Conservation (phyloP, 2,797 vertebrate genomes). For the Aeoliscus strigatus region DNA sequence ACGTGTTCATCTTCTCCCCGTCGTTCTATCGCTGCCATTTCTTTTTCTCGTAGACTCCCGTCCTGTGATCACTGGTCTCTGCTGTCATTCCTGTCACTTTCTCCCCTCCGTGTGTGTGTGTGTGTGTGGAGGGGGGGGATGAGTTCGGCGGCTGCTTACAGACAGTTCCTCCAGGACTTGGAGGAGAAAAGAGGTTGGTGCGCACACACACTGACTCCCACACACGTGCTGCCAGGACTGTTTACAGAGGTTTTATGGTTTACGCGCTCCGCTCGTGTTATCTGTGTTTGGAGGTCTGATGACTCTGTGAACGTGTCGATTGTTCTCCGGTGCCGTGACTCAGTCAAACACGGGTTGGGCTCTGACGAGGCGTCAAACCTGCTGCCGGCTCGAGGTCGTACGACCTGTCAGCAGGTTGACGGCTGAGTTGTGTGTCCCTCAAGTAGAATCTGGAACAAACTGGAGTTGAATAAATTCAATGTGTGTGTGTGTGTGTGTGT, state of each 20-base stretch:
- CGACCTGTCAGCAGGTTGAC: too few relatives aligned
- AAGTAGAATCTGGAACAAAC: too few relatives aligned
- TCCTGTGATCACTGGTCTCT: conserved; percentile 2
- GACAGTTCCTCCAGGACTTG: conserved; percentile 74
- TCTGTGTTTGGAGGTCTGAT: too few relatives aligned
- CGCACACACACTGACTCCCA: conserved; percentile 1
- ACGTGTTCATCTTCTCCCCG: conserved; percentile 1
- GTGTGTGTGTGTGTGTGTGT: too few relatives aligned
- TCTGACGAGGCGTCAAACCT: too few relatives aligned
- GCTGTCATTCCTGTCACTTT: not conserved
- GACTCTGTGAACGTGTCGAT: too few relatives aligned
- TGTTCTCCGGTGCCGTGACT: too few relatives aligned
- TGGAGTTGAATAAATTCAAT: too few relatives aligned
- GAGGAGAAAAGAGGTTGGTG: conserved; percentile 79
- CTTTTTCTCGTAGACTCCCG: conserved; percentile 1
- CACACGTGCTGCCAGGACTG: not conserved
- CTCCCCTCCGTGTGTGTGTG: not conserved
- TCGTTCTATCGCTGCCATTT: conserved; percentile 3
- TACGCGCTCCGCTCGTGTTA: not conserved
- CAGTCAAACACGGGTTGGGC: too few relatives aligned
- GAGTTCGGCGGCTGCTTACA: conserved; percentile 70
- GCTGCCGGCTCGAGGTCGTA: too few relatives aligned
- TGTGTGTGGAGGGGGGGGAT: conserved; percentile 51
- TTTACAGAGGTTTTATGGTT: not conserved
- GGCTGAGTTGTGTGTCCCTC: too few relatives aligned